These are phyloP conservation scores for Ctenopoma multispine DNA, from an alignment of 2,797 vertebrate genomes.

Conservation along the genomic window DNA sequence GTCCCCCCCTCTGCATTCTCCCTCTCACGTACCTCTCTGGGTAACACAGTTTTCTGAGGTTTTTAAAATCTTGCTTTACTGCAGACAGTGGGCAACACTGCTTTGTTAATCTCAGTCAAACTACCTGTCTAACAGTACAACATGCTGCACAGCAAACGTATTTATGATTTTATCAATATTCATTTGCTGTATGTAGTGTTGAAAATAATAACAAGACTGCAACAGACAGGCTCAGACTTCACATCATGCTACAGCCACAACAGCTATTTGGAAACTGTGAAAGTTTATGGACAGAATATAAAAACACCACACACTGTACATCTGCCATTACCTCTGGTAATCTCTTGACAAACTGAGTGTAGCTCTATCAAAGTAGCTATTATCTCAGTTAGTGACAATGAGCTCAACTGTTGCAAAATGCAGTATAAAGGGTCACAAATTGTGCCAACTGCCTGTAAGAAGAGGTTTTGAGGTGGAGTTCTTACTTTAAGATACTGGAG, in stretches of 20 bases:
- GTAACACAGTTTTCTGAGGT: slow-evolving; percentile 58
- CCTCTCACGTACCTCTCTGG: slow-evolving; percentile 46
- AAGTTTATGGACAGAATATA: not conserved
- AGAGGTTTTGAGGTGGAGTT: slow-evolving; percentile 6
- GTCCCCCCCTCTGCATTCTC: slow-evolving; percentile 41
- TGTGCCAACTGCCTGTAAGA: slow-evolving; percentile 29
- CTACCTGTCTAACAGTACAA: not conserved
- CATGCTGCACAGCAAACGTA: not conserved
- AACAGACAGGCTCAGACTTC: not conserved
- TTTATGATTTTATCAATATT: not conserved
- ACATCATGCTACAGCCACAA: slow-evolving; percentile 7
- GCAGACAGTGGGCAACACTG: not conserved
- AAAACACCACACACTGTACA: slow-evolving; percentile 17
- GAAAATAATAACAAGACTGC: not conserved
- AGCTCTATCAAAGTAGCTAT: slow-evolving; percentile 37
- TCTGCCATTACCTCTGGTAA: slow-evolving; percentile 29
- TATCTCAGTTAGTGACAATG: slow-evolving; percentile 35
- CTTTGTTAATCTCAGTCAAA: slow-evolving; percentile 3
- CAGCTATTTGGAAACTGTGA: not conserved
- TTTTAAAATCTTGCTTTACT: slow-evolving; percentile 39
- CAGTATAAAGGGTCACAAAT: slow-evolving; percentile 26
- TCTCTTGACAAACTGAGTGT: slow-evolving; percentile 28
- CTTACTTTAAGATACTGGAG: slow-evolving; percentile 1
- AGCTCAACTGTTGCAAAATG: slow-evolving; percentile 22
- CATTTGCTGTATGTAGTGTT: not conserved